These are phyloP conservation scores for Hydropsyche betteni DNA, from an alignment of 2,888 invertebrate species.

Conservation along the genomic window DNA sequence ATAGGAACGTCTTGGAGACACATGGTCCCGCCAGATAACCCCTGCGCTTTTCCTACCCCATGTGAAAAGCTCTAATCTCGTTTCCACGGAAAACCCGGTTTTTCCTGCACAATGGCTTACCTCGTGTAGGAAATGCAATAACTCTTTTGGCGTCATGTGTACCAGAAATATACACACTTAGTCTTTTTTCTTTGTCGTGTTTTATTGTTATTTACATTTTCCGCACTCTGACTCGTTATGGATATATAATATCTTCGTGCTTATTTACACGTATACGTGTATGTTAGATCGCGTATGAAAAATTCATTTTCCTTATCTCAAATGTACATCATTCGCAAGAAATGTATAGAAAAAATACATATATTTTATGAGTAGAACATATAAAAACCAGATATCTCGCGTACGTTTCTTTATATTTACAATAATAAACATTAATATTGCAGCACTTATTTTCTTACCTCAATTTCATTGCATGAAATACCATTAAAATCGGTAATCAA, in stretches of 20 bases:
- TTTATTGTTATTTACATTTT: slow-evolving; percentile 25
- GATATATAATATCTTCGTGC: neutral
- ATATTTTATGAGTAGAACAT: no score
- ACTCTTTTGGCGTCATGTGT: slow-evolving; percentile 24
- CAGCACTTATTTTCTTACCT: no score
- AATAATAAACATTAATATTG: no score
- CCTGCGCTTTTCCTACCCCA: slow-evolving; percentile 12
- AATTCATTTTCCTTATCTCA: slow-evolving; percentile 2
- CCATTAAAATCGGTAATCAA: no score
- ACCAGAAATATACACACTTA: slow-evolving; percentile 5
- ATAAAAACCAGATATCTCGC: no score
- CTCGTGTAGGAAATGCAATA: slow-evolving; percentile 37
- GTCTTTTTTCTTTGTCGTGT: neutral
- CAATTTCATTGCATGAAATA: no score
- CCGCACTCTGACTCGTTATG: slow-evolving; percentile 9
- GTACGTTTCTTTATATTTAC: no score
- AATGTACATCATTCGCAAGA: neutral
- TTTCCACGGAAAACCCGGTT: slow-evolving; percentile 31
- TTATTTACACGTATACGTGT: neutral
- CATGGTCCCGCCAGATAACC: slow-evolving; percentile 27
- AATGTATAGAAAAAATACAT: no score
- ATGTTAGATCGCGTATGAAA: neutral
- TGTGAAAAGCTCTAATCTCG: slow-evolving; percentile 39
- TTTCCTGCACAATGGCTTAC: slow-evolving; percentile 38
- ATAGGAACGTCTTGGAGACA: slow-evolving; percentile 11